Percentiles rank a stretch among this genome's conserved stretches.
Evolutionary conservation across 2,113 vertebrate genomes (phyloP).

Genomic region (Morone chrysops): DNA sequence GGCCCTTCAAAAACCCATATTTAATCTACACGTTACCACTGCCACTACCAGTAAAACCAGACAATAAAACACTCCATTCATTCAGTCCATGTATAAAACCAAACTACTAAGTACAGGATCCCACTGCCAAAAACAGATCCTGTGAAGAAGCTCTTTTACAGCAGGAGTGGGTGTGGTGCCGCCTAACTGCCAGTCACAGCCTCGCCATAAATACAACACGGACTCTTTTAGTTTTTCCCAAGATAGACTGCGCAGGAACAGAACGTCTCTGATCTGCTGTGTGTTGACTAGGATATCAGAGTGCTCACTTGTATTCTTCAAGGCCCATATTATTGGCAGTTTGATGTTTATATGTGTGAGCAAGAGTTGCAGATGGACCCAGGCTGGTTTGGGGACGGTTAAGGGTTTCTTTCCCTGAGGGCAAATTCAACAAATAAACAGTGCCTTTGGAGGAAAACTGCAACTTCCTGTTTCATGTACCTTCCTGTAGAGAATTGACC

Average conservation of each 20-base stretch:
- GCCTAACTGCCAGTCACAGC: slow-evolving; percentile 33
- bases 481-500: slow-evolving; percentile 35
- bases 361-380: slow-evolving; percentile 15
- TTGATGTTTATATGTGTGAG: slow-evolving; percentile 24
- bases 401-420: slow-evolving; percentile 21
- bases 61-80: slow-evolving; percentile 42
- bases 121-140: slow-evolving; percentile 36
- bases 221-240: neutral
- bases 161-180: slow-evolving; percentile 58
- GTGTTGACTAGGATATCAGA: neutral
- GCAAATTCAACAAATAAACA: slow-evolving; percentile 41
- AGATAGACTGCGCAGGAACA: neutral
- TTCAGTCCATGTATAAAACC: slow-evolving; percentile 36
- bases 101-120: slow-evolving; percentile 22
- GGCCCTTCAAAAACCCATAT: neutral
- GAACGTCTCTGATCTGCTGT: neutral
- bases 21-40: neutral
- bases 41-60: slow-evolving; percentile 25
- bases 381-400: slow-evolving; percentile 11
- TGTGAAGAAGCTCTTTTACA: slow-evolving; percentile 38
- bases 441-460: slow-evolving; percentile 40
- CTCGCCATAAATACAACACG: slow-evolving; percentile 23
- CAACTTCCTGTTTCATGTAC: slow-evolving; percentile 56
- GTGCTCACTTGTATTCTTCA: neutral
- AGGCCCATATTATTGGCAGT: neutral